Conservation (phyloP, 2,888 invertebrate species). For the Harpagoxenus sublaevis region DNA sequence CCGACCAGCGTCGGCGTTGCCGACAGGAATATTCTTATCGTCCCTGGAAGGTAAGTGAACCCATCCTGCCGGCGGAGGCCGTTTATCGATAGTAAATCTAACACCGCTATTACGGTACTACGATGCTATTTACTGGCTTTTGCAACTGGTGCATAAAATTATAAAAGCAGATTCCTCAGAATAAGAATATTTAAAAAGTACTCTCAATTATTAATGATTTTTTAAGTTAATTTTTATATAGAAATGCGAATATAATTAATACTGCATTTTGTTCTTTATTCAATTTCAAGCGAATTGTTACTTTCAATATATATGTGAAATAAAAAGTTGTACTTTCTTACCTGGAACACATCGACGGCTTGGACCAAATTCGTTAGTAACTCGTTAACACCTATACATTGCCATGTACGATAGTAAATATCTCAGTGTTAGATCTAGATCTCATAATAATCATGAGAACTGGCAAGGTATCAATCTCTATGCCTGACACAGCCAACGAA, state of each 20-base stretch:
- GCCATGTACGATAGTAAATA: slow-evolving; percentile 96
- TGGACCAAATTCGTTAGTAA: slow-evolving; percentile 95
- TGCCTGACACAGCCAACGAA: slow-evolving; percentile 93
- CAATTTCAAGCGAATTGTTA: neutral
- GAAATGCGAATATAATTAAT: neutral
- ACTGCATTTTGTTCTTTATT: neutral
- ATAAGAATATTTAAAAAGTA: neutral
- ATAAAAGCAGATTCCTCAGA: neutral
- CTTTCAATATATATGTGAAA: neutral
- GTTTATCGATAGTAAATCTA: slow-evolving; percentile 43
- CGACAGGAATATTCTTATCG: slow-evolving; percentile 49
- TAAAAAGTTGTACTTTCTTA: slow-evolving; percentile 66
- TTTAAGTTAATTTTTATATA: neutral
- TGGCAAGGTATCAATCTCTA: slow-evolving; percentile 95
- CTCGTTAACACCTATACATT: slow-evolving; percentile 96
- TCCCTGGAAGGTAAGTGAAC: slow-evolving; percentile 31
- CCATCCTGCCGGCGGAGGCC: slow-evolving; percentile 11
- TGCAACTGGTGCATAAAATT: neutral
- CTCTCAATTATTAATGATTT: neutral
- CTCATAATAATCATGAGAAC: slow-evolving; percentile 96
- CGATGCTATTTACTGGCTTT: neutral
- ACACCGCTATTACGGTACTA: neutral
- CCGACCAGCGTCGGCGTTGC: slow-evolving; percentile 29
- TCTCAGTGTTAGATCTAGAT: slow-evolving; percentile 95
- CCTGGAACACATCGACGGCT: slow-evolving; percentile 93